Evolutionary conservation across 2,797 vertebrate species (phyloP), one percentile per base, ranked within the genome.

Genomic region (Bradypodion ventrale): DNA sequence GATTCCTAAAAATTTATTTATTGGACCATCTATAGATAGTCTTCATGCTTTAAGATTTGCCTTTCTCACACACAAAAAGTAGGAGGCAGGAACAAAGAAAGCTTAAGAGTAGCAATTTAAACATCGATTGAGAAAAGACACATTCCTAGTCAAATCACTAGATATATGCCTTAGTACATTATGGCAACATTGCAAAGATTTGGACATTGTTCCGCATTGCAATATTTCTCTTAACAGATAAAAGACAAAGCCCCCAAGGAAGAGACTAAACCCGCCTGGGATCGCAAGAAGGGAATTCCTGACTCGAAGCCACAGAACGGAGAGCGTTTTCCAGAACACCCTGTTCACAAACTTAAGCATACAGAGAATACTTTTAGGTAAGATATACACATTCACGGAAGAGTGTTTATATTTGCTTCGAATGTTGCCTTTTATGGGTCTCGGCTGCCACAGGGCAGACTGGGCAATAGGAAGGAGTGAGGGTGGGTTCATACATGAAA

Each of bases 311-410:
- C 97, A 35, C 97, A 97, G 92, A 99, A 99, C 0, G 98, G 98
- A 92, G 97, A 95, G 46, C 91, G 95, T n/a, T 87, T 96, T 89
- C 95, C 96, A 23, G 98, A 98, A 83, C 93, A 96, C 65, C 90
- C 94, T 56, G 87, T 94, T 81, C 95, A 97, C 89, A 98, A 97
- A 90, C 97, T 98, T 88, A 97, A 97, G 95, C 96, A 97, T 91
- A 95, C 96, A 0, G 98, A 99, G 95, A 97, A 98, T 93, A 96
- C 95, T 85, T 95, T 95, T 94, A 98, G 98, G 98, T 99, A 93
- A 95, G 95, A 90, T 63, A 52, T 16, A 37, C 56, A 37, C 56
- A 69, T 2, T 0, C 25, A 7, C 49, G 6, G 0, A 40, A 65
- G 63, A 0, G 65, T 83, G 15, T 66, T 87, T 10, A 29, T 10